Evolutionary conservation across 1,140 invertebrate genomes (phyloP).

Genomic region (Caenorhabditis tropicalis): DNA sequence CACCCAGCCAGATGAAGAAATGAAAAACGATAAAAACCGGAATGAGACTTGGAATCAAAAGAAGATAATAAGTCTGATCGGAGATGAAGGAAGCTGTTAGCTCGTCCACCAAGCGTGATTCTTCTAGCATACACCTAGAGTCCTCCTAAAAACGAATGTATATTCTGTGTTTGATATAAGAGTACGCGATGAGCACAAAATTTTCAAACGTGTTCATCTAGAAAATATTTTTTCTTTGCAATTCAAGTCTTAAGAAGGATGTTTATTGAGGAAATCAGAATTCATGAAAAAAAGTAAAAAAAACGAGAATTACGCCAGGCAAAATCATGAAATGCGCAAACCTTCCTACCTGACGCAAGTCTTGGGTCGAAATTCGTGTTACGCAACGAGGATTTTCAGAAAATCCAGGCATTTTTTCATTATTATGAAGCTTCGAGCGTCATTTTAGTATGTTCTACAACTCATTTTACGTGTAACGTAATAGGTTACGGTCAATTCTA

Average conservation of each 20-base stretch:
- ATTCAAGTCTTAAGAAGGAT: neutral
- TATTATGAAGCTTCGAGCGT: too few relatives aligned
- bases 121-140: slow-evolving; percentile 1
- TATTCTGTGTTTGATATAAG: neutral
- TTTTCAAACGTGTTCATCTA: too few relatives aligned
- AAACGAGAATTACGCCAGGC: neutral
- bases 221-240: too few relatives aligned
- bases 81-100: slow-evolving; percentile 47
- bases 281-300: neutral
- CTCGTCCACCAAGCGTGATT: slow-evolving; percentile 50
- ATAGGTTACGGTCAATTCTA: too few relatives aligned
- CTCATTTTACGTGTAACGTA: too few relatives aligned
- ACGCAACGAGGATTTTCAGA: too few relatives aligned
- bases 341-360: too few relatives aligned
- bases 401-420: too few relatives aligned
- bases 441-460: too few relatives aligned
- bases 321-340: neutral
- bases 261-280: neutral
- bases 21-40: slow-evolving; percentile 55
- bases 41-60: slow-evolving; percentile 53
- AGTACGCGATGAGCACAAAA: neutral
- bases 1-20: slow-evolving; percentile 57
- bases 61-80: slow-evolving; percentile 48
- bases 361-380: too few relatives aligned
- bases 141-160: neutral